Evolutionary conservation across 53 echinoderm and acorn worm genomes (phyloP).

Genomic region (Glandiceps talaboti): DNA sequence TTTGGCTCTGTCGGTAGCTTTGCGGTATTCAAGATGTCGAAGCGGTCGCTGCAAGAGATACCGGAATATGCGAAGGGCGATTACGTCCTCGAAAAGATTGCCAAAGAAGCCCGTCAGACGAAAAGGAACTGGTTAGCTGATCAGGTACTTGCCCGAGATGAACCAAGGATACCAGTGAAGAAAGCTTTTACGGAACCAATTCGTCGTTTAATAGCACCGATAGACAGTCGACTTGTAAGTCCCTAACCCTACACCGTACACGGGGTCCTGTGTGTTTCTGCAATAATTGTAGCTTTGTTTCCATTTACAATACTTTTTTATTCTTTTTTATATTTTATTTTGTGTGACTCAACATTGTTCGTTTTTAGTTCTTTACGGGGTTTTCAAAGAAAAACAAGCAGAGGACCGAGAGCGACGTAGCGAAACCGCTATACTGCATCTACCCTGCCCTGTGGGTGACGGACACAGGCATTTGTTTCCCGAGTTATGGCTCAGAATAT

Average conservation of each 20-base stretch:
- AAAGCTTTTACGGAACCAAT: constrained; percentile 37
- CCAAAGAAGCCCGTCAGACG: constrained; percentile 67
- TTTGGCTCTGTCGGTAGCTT: neutral
- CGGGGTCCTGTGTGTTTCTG: neutral
- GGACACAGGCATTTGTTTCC: too few species aligned
- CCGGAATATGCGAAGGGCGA: constrained; percentile 81
- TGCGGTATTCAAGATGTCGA: neutral
- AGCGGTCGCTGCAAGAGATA: constrained; percentile 18
- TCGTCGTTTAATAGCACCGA: constrained; percentile 32
- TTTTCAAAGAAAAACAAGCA: too few species aligned
- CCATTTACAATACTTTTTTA: too few species aligned
- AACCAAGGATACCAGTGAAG: constrained; percentile 39
- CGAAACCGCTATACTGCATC: too few species aligned
- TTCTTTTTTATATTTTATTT: too few species aligned
- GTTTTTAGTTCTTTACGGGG: too few species aligned
- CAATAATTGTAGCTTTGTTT: too few species aligned
- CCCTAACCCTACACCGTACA: neutral
- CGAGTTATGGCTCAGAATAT: too few species aligned
- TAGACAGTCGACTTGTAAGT: constrained; percentile 64
- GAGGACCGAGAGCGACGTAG: too few species aligned
- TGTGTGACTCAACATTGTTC: too few species aligned
- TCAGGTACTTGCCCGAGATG: constrained; percentile 60
- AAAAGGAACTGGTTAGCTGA: constrained; percentile 74
- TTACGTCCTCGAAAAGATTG: constrained; percentile 79
- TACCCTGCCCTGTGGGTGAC: too few species aligned